phyloP scores from a whole-genome alignment of 2,888 invertebrate genomes.

The Andricus curvator region DNA sequence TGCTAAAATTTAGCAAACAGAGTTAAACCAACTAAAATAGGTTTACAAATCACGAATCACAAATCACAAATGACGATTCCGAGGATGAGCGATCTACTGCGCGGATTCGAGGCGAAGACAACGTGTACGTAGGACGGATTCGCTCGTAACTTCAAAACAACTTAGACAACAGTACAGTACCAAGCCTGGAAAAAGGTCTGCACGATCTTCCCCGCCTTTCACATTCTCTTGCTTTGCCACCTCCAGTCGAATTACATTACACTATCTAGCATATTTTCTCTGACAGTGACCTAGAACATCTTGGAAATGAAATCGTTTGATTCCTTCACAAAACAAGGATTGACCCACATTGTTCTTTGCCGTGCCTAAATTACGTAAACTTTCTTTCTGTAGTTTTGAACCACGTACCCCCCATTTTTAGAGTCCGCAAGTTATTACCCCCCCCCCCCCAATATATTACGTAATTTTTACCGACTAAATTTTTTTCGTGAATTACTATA shows the following conservation, averaged over 20 bases:
- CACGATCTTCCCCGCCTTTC: slow-evolving; percentile 7
- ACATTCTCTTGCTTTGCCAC: slow-evolving; percentile 21
- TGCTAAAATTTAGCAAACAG: background rate
- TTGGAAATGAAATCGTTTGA: background rate
- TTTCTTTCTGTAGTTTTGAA: no score
- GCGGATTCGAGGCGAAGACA: background rate
- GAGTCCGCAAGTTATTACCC: no score
- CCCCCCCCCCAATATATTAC: no score
- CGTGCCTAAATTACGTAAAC: no score
- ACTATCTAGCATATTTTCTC: slow-evolving; percentile 25
- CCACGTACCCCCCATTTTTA: no score
- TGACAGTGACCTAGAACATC: slow-evolving; percentile 22
- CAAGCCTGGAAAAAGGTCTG: slow-evolving; percentile 21
- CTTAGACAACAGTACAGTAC: slow-evolving; percentile 11
- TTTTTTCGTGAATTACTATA: no score
- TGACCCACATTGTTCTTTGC: no score
- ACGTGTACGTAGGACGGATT: background rate
- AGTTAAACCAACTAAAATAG: background rate
- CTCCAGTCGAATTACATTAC: slow-evolving; percentile 21
- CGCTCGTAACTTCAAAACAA: slow-evolving; percentile 12
- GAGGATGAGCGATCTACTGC: background rate
- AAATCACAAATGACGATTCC: background rate
- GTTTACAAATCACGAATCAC: background rate
- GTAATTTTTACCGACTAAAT: no score
- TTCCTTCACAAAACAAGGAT: background rate